Conservation (phyloP, 2,888 invertebrate species). For the Cataglyphis cursor region DNA sequence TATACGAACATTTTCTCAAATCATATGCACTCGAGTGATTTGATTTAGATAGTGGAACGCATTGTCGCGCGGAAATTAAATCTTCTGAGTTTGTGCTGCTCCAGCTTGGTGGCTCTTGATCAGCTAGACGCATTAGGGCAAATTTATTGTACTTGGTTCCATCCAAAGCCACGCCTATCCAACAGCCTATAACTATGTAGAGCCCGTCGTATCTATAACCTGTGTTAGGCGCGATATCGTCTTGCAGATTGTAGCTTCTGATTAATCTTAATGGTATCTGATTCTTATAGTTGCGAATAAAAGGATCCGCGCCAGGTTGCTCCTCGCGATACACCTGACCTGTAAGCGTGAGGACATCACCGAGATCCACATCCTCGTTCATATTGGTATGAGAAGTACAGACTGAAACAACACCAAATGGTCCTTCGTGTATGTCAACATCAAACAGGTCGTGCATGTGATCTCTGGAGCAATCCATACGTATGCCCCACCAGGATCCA, state of each 20-base stretch:
- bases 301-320: constrained; percentile 71
- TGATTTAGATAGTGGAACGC: neutral
- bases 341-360: constrained; percentile 82
- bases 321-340: constrained; percentile 67
- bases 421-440: constrained; percentile 79
- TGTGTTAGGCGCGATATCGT: constrained; percentile 83
- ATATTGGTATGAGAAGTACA: constrained; percentile 79
- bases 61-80: constrained; percentile 2
- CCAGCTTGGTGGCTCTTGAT: constrained; percentile 80
- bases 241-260: constrained; percentile 81
- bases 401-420: constrained; percentile 82
- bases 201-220: constrained; percentile 85
- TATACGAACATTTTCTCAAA: constrained; percentile 57
- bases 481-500: constrained; percentile 85
- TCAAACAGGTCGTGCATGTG: constrained; percentile 82
- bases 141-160: constrained; percentile 80
- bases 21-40: constrained; percentile 40
- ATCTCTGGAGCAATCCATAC: constrained; percentile 85
- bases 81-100: neutral
- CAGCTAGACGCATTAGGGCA: constrained; percentile 76
- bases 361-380: constrained; percentile 81
- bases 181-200: constrained; percentile 79
- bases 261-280: constrained; percentile 83
- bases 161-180: constrained; percentile 79
- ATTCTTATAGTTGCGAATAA: constrained; percentile 80